phyloP scores from a whole-genome alignment of 2,113 vertebrate species.

The Phoenicopterus ruber region DNA sequence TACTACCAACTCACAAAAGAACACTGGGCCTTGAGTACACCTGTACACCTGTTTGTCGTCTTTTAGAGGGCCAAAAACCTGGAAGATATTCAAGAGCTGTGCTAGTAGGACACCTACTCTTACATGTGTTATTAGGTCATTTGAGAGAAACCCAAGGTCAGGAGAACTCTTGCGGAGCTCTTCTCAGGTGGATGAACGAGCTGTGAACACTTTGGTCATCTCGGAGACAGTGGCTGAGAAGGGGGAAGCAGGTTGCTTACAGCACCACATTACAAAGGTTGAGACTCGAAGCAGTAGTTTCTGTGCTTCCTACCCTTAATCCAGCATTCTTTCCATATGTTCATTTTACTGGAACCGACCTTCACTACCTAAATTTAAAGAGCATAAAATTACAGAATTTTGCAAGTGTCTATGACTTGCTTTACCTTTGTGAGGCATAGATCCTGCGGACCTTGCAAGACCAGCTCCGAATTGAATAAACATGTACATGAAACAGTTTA shows the following conservation, averaged over 20 bases:
- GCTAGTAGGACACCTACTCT: neutral
- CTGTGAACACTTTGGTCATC: neutral
- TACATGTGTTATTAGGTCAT: neutral
- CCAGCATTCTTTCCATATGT: neutral
- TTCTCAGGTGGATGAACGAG: neutral
- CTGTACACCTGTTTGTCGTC: neutral
- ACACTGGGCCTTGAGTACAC: neutral
- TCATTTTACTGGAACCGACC: neutral
- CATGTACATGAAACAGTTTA: neutral
- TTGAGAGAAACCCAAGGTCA: neutral
- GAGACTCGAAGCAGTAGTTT: neutral
- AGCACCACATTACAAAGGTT: neutral
- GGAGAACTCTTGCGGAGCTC: neutral
- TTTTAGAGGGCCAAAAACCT: neutral
- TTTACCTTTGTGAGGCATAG: neutral
- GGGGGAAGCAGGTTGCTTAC: neutral
- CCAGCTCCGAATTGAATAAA: neutral
- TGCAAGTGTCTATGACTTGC: neutral
- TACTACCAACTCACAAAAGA: neutral
- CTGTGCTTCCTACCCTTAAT: neutral
- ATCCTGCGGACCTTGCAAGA: neutral
- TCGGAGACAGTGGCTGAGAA: neutral
- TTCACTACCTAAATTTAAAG: rapidly evolving
- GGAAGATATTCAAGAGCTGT: neutral
- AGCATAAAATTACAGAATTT: neutral